Base-by-base conservation (phyloP, 1,140 invertebrate genomes). In the Drosophila leontia region DNA sequence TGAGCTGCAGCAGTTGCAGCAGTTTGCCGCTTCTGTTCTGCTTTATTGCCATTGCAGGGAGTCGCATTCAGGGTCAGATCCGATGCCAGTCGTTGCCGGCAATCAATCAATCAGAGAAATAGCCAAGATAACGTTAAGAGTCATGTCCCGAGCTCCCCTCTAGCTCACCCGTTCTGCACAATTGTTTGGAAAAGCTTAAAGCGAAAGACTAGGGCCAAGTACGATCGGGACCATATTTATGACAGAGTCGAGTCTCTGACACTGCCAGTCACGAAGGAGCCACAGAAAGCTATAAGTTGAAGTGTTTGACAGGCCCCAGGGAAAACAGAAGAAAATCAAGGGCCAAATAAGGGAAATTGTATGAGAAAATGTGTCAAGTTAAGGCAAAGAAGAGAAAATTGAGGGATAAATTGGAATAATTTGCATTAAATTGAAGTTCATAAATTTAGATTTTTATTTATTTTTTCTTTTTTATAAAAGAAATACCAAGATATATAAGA, bases 71-170 rank as follows among this genome's bases (percentile, higher is more conserved):
- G 57, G 51, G 63, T 75, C 68, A 72, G 44, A 59, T 51, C 42
- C 41, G 57, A 58, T 56, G 56, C 47, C 59, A 80, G 64, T 67
- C 61, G 41, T 59, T 60, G 65, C 75, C 62, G 78, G 64, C 83
- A 86, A 86, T 86, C 83, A 86, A 86, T 86, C 82, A 86, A 87
- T 86, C 82, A 85, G 48, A 32, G 64, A 60, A 82, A 82, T 82
- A 81, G 75, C 69, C 64, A 70, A 75, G 78, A 75, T 78, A 85
- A 65, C 48, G 70, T 51, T 47, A 37, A 50, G 68, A 41, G 51
- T 17, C 51, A 56, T 26, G 53, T 56, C 37, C 19, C 19, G 7
- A 12, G 15, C 13, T 26, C 1, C 6, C 17, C 63, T 39, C 37
- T 35, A 15, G n/a, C 41, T 17, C 62, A 17, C 39, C 32, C 26